These are phyloP conservation scores for Diorhabda elongata DNA, from an alignment of 1,140 invertebrate species.

Conservation along the genomic window DNA sequence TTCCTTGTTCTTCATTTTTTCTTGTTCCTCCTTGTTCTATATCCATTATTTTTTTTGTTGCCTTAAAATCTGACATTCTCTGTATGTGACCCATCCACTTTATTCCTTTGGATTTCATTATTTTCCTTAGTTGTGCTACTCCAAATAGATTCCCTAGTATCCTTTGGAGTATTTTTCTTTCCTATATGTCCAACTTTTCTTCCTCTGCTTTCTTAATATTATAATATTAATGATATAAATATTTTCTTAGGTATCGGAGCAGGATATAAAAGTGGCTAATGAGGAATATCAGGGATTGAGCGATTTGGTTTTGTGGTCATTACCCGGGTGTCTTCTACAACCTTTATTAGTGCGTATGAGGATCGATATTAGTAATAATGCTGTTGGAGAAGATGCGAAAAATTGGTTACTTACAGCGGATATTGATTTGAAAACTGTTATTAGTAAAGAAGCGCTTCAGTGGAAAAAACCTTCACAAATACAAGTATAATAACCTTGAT, in stretches of 20 bases:
- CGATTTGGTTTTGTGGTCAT: slow-evolving; percentile 70
- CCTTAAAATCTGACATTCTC: too few species aligned
- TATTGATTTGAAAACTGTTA: slow-evolving; percentile 69
- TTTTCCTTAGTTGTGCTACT: too few species aligned
- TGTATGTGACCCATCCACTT: too few species aligned
- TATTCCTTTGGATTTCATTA: too few species aligned
- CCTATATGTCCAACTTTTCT: too few species aligned
- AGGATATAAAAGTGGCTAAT: slow-evolving; percentile 65
- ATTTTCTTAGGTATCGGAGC: slow-evolving; percentile 56
- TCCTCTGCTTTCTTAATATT: neutral
- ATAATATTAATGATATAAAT: slow-evolving; percentile 1
- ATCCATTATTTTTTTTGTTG: too few species aligned
- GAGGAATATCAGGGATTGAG: slow-evolving; percentile 65
- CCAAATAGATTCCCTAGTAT: too few species aligned
- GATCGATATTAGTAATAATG: slow-evolving; percentile 47
- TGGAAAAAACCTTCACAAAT: slow-evolving; percentile 64
- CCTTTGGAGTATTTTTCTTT: too few species aligned
- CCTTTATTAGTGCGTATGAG: slow-evolving; percentile 64
- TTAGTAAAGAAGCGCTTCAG: slow-evolving; percentile 82
- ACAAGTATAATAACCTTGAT: slow-evolving; percentile 49
- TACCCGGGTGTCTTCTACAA: slow-evolving; percentile 71
- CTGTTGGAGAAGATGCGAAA: slow-evolving; percentile 55
- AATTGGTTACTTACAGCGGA: slow-evolving; percentile 70
- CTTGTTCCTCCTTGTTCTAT: too few species aligned
- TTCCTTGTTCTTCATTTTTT: too few species aligned